A percentile compares a stretch with the other conserved stretches of the same genome.
Conservation (phyloP, 2,888 invertebrate genomes). For the Leptopilina drosophilae region DNA sequence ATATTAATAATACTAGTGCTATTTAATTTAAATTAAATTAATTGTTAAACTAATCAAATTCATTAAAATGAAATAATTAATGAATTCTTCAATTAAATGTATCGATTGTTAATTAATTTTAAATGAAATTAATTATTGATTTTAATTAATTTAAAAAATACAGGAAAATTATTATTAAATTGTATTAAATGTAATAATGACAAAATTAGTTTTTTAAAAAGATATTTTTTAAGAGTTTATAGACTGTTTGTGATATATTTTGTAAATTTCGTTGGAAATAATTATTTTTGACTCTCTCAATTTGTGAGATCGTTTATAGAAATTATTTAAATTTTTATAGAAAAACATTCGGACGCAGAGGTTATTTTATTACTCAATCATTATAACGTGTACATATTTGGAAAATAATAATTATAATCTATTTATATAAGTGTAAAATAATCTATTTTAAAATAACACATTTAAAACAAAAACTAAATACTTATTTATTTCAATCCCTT, state of each 20-base stretch:
- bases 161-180: slow-evolving; percentile 8
- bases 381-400: slow-evolving; percentile 14
- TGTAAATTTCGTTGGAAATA: slow-evolving; percentile 14
- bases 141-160: not conserved
- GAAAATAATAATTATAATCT: slow-evolving; percentile 34
- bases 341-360: not conserved
- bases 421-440: slow-evolving; percentile 24
- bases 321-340: not conserved
- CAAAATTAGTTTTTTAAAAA: slow-evolving; percentile 7
- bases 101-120: slow-evolving; percentile 1
- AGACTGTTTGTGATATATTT: slow-evolving; percentile 45
- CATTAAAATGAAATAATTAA: not conserved
- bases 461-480: not conserved
- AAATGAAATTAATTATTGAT: not conserved
- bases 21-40: too few relatives aligned
- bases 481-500: not conserved
- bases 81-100: not conserved
- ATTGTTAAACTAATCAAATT: too few relatives aligned
- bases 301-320: not conserved
- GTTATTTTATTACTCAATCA: not conserved
- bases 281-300: slow-evolving; percentile 7
- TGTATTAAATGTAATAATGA: not conserved
- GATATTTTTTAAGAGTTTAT: slow-evolving; percentile 10
- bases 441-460: slow-evolving; percentile 4
- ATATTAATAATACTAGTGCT: too few relatives aligned